A percentile compares a stretch with the other conserved stretches of the same genome.
These are phyloP conservation scores for Athalia cordata DNA, from an alignment of 2,888 invertebrate genomes.

Conservation along the genomic window DNA sequence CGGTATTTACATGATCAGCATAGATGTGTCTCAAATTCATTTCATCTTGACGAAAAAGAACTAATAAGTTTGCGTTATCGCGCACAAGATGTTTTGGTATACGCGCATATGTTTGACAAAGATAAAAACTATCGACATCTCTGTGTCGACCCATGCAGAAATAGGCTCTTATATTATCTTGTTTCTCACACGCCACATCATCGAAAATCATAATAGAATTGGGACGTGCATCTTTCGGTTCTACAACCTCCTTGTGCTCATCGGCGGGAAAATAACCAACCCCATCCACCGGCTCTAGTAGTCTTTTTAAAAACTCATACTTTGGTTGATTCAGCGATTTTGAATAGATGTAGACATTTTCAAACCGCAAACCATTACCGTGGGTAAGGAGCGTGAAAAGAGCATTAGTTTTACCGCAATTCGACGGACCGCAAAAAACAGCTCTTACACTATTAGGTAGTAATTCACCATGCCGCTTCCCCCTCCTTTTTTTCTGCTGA, in stretches of 20 bases:
- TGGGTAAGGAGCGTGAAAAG: no score
- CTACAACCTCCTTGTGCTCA: constrained; percentile 52
- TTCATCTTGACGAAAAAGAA: background rate
- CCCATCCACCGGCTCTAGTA: constrained; percentile 54
- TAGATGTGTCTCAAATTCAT: constrained; percentile 1
- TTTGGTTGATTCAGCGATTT: constrained; percentile 62
- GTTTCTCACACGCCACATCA: constrained; percentile 66
- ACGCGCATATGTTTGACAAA: constrained; percentile 55
- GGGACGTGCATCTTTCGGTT: constrained; percentile 53
- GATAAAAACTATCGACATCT: constrained; percentile 64
- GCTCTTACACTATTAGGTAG: no score
- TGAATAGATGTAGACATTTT: constrained; percentile 68
- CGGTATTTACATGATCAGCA: background rate
- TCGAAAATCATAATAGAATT: constrained; percentile 69
- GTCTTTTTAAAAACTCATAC: constrained; percentile 57
- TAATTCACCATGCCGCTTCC: no score
- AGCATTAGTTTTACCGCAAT: no score
- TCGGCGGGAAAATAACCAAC: constrained; percentile 53
- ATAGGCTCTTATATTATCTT: constrained; percentile 58
- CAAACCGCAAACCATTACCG: constrained; percentile 56
- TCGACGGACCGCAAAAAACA: no score
- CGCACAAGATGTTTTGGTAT: constrained; percentile 64
- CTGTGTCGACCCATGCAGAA: constrained; percentile 66
- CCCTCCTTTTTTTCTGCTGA: no score
- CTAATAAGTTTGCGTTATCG: background rate